Base-by-base conservation (phyloP, 2,888 invertebrate genomes). In the Ceraclea dissimilis region DNA sequence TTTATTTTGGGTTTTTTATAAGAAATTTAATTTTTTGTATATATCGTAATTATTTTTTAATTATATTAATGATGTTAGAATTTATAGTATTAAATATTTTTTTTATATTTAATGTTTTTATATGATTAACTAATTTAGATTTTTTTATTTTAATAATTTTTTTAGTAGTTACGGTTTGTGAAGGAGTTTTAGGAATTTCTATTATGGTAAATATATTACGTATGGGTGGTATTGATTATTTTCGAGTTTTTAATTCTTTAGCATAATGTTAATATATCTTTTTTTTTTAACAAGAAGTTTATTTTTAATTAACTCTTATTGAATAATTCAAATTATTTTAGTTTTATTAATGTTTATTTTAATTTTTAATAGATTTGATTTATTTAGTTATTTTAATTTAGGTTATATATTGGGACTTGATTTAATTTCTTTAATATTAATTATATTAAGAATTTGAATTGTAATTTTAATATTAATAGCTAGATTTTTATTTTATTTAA, bases 131-230 rank as follows among this genome's bases (percentile, higher is more conserved):
- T 69, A 66, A 69, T 63, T 73, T 69, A 74, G 73, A 79, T 68
- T 67, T 70, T 66, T 81, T 75, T 79, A 76, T 81, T 74, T 73
- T 73, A 65, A 76, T 83, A 69, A 68, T 82, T 68, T 83, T 80
- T 80, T 76, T 83, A 69, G 74, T 76, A 56, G 78, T 83, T 74
- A 74, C 76, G 59, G 83, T 84, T 51, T 83, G 83, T 81, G 84
- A 85, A 21, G 80, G 82, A 0, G 79, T 78, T 63, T 78, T 85
- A 71, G 83, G 82, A 0, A 65, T 85, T 65, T 78, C 80, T 6
- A 75, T 84, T 77, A 76, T 84, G 71, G 75, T 83, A 64, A 73
- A 75, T 47, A 72, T 83, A 72, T 76, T 82, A 76, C 82, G 82
- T 11, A 74, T 74, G 59, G 75, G 80, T 74, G 83, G 83, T 0